Conservation (phyloP, 2,797 vertebrate genomes). For the Molossus alvarezi region DNA sequence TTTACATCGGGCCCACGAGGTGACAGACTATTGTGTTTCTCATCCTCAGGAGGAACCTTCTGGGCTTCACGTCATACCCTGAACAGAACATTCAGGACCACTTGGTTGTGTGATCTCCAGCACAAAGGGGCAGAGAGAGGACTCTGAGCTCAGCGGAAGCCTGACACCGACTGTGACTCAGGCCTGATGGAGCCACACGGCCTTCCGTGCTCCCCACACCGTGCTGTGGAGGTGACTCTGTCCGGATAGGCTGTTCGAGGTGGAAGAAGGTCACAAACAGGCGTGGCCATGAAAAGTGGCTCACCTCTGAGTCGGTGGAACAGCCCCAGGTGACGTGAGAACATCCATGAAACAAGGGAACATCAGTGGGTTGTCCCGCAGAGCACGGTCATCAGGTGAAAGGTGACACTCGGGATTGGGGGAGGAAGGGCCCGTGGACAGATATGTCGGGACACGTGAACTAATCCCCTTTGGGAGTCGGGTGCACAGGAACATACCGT, state of each 20-base stretch:
- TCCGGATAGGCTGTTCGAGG: too few relatives aligned
- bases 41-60: rapidly evolving
- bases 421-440: too few relatives aligned
- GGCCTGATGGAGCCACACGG: too few relatives aligned
- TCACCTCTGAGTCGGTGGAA: too few relatives aligned
- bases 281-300: too few relatives aligned
- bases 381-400: neutral
- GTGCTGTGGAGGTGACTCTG: too few relatives aligned
- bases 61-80: neutral
- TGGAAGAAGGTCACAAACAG: too few relatives aligned
- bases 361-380: neutral
- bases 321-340: too few relatives aligned
- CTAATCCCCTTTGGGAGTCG: neutral
- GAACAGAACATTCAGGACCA: neutral
- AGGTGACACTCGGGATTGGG: too few relatives aligned
- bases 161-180: rapidly evolving
- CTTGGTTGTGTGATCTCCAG: neutral
- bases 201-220: too few relatives aligned
- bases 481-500: rapidly evolving
- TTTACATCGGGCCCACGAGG: neutral
- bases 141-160: neutral
- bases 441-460: rapidly evolving
- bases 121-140: neutral
- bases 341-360: too few relatives aligned
- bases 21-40: too few relatives aligned